Conservation (phyloP, 2,797 vertebrate genomes). For the Gymnodraco acuticeps region DNA sequence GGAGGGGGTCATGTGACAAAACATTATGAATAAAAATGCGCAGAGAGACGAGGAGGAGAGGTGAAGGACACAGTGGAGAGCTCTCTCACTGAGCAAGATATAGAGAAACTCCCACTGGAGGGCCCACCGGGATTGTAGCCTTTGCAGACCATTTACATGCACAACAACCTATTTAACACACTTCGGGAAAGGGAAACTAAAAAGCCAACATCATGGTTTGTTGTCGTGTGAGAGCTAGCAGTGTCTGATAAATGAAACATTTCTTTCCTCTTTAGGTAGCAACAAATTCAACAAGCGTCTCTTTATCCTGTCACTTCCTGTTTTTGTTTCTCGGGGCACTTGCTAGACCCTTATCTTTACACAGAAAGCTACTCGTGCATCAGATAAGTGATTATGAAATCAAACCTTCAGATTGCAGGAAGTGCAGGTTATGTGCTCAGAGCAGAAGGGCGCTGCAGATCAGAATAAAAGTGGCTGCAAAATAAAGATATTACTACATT, state of each 20-base stretch:
- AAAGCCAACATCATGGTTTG: not conserved
- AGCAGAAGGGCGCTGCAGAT: not conserved
- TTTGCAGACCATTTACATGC: too few species aligned
- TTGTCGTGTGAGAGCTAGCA: slow-evolving; percentile 16
- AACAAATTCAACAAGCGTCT: slow-evolving; percentile 2
- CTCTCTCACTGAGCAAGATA: not conserved
- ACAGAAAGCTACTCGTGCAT: not conserved
- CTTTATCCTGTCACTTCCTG: slow-evolving; percentile 64
- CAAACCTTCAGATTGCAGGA: not conserved
- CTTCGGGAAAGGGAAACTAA: too few species aligned
- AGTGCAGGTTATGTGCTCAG: not conserved
- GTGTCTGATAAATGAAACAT: not conserved
- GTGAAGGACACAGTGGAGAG: slow-evolving; percentile 7
- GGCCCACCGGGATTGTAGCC: too few species aligned
- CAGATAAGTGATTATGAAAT: slow-evolving; percentile 30
- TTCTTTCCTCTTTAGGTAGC: not conserved
- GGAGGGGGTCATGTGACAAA: slow-evolving; percentile 16
- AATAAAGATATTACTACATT: slow-evolving; percentile 4
- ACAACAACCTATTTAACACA: too few species aligned
- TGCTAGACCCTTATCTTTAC: slow-evolving; percentile 23
- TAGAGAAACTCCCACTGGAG: too few species aligned
- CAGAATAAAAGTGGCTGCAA: slow-evolving; percentile 1
- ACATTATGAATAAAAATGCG: slow-evolving; percentile 43
- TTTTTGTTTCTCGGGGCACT: slow-evolving; percentile 36
- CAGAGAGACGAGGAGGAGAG: slow-evolving; percentile 8